These are phyloP conservation scores for Tragelaphus scriptus DNA, from an alignment of 2,113 vertebrate species.

Conservation along the genomic window DNA sequence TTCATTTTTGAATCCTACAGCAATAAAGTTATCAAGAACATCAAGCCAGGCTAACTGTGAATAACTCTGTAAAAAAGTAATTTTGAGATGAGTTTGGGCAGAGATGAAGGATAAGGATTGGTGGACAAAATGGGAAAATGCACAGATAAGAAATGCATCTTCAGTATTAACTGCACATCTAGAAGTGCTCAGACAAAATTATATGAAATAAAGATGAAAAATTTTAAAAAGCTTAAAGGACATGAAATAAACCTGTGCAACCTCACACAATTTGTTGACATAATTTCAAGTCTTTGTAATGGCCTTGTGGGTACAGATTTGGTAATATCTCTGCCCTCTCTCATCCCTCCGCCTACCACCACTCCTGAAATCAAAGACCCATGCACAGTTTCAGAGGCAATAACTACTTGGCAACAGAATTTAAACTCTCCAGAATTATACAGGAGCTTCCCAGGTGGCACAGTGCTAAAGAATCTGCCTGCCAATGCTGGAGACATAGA, in stretches of 20 bases:
- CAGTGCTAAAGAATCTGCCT: not conserved
- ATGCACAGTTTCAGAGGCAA: not conserved
- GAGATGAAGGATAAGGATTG: not conserved
- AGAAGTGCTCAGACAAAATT: not conserved
- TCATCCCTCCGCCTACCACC: rapidly evolving
- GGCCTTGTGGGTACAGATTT: not conserved
- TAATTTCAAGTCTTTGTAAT: not conserved
- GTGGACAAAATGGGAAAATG: not conserved
- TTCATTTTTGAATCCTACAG: not conserved
- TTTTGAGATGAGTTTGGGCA: conserved; percentile 24
- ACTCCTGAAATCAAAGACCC: not conserved
- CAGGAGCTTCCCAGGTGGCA: not conserved
- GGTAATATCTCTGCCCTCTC: not conserved
- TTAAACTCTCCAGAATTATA: not conserved
- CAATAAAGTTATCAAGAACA: not conserved
- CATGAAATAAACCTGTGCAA: not conserved
- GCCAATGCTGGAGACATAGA: not conserved
- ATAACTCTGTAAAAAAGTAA: conserved; percentile 9
- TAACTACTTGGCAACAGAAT: not conserved
- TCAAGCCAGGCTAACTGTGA: not conserved
- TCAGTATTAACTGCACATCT: not conserved
- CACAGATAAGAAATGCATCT: not conserved
- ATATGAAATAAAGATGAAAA: not conserved
- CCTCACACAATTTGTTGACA: not conserved
- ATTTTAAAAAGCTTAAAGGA: not conserved